Evolutionary conservation across 2,888 invertebrate genomes (phyloP), one percentile per base, ranked within the genome.

Genomic region (Mythimna impura): DNA sequence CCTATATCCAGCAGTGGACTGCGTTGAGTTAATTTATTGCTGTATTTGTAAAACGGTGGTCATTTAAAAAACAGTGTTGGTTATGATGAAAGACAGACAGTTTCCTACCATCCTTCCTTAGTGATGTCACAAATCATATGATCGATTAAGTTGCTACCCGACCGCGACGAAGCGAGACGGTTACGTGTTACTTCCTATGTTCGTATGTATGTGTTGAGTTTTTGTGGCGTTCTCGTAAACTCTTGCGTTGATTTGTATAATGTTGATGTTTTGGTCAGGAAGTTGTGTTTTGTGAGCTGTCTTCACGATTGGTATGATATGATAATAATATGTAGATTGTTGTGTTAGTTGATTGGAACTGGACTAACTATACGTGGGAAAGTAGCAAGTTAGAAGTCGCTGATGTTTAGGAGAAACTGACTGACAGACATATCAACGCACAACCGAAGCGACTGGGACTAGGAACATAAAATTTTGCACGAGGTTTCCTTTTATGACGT

Each of bases 161-260:
- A 78, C 66, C 64, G 76, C 66, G 50, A 14, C 34, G 82, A 73
- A 76, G 81, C 78, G 71, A 66, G 61, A 68, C 75, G 66, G 70
- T 84, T 85, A 85, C 66, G 74, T 76, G 65, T 76, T 73, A 77
- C 86, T 84, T 84, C 86, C 84, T 85, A 67, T 43, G 55, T 67
- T 17, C 65, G 64, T 64, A 70, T 22, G 36, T 64, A 25, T 54
- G 43, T 60, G 54, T 71, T 25, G 12, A 17, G 60, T 55, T 82
- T 85, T 83, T 85, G 70, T 34, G 25, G 8, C 36, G 36, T 65
- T 82, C 80, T 82, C 74, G 71, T 71, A 82, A 85, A 85, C 76
- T 67, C 40, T 62, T 75, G 70, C 63, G 61, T 73, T 57, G 68
- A 57, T 81, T 83, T 64, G 72, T 69, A 75, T 50, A 20, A 20